A percentile compares a stretch with the other conserved stretches of the same genome.
These are phyloP conservation scores for Penaeus monodon DNA, from an alignment of 2,888 invertebrate species.

Conservation along the genomic window DNA sequence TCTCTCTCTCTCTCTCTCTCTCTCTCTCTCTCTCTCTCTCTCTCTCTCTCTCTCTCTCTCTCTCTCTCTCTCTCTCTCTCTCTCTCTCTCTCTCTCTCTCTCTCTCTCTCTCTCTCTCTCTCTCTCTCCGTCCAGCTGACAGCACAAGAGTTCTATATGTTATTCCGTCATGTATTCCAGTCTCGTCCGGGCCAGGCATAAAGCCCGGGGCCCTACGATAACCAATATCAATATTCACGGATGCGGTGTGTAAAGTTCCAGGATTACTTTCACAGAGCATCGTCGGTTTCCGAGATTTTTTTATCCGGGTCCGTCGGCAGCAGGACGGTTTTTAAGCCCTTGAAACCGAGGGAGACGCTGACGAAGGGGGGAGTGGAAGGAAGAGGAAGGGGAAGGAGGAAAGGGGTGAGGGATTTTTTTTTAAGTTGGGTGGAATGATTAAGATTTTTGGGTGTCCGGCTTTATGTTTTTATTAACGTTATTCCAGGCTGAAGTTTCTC, in stretches of 20 bases:
- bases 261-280: conserved; percentile 22
- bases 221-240: conserved; percentile 31
- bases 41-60: too few species aligned
- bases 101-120: too few species aligned
- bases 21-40: too few species aligned
- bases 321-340: too few species aligned
- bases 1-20: too few species aligned
- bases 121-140: too few species aligned
- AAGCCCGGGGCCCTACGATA: conserved; percentile 2
- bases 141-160: too few species aligned
- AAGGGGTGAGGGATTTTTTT: neutral
- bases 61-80: too few species aligned
- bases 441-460: conserved; percentile 2
- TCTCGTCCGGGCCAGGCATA: conserved; percentile 1
- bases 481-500: conserved; percentile 5
- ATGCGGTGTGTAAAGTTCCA: conserved; percentile 21
- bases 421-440: conserved; percentile 1
- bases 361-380: too few species aligned
- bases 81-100: too few species aligned
- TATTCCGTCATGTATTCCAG: too few species aligned
- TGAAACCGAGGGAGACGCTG: too few species aligned
- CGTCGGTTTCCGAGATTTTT: neutral
- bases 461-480: conserved; percentile 13
- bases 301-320: neutral
- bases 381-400: neutral